Conservation (phyloP, 1,140 invertebrate genomes). For the Drosophila biarmipes region DNA sequence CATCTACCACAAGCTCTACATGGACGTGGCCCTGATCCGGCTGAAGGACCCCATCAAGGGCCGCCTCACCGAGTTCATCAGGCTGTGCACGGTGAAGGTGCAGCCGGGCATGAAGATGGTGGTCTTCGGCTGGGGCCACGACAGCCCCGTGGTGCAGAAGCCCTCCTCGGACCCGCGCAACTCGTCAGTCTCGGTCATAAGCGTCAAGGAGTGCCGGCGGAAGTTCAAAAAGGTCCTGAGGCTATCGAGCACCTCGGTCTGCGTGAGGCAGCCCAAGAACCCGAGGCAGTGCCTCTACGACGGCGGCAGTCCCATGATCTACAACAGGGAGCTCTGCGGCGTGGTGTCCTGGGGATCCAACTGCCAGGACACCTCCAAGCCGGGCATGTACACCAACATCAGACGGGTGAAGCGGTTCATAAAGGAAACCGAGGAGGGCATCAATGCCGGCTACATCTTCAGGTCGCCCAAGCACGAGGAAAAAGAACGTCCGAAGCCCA, state of each 20-base stretch:
- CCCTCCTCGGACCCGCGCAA: neutral
- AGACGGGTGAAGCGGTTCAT: constrained; percentile 18
- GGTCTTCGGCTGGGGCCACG: constrained; percentile 14
- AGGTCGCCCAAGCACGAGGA: no score
- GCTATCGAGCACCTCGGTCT: constrained; percentile 11
- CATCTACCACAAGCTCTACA: constrained; percentile 6
- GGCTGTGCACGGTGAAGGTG: neutral
- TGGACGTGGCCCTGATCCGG: constrained; percentile 38
- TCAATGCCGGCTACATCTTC: neutral
- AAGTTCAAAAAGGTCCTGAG: neutral
- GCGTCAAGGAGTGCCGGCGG: neutral
- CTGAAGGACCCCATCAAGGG: constrained; percentile 1
- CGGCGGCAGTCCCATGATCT: constrained; percentile 36
- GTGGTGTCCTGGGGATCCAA: constrained; percentile 19
- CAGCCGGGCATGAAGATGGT: neutral
- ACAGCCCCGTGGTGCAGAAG: neutral
- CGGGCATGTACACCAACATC: constrained; percentile 39
- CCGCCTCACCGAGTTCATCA: constrained; percentile 23
- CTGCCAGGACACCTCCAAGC: constrained; percentile 17
- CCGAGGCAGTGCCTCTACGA: constrained; percentile 25
- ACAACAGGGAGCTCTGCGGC: constrained; percentile 28
- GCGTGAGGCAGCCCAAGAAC: constrained; percentile 22
- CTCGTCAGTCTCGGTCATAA: neutral
- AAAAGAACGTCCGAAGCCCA: neutral
- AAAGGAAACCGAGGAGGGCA: neutral